Conservation (phyloP, 2,113 vertebrate genomes). For the Halcyon malimbica region DNA sequence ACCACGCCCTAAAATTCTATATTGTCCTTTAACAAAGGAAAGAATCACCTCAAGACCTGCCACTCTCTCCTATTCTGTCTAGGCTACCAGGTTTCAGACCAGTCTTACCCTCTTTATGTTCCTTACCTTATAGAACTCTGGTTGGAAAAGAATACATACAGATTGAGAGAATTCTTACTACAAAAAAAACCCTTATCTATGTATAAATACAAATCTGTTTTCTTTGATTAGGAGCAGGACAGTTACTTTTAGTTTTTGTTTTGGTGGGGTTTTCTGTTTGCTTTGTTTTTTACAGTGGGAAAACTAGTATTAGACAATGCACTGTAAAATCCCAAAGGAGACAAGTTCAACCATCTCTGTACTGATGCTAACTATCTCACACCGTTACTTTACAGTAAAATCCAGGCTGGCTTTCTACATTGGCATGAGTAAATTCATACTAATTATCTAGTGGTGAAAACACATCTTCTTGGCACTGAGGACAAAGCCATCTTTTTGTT, state of each 20-base stretch:
- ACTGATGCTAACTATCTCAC: not conserved
- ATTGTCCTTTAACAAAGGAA: not conserved
- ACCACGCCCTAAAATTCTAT: not conserved
- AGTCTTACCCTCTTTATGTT: not conserved
- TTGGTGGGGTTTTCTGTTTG: not conserved
- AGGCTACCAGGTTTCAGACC: not conserved
- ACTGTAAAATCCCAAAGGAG: not conserved
- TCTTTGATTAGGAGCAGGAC: not conserved
- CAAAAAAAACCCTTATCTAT: too few relatives aligned
- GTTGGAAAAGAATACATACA: not conserved
- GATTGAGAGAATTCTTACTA: not conserved
- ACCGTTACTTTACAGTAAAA: not conserved
- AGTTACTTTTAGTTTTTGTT: not conserved
- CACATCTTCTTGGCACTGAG: not conserved
- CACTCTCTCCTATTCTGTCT: not conserved
- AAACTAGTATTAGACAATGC: not conserved
- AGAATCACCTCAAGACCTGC: not conserved
- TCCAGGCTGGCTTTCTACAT: not conserved
- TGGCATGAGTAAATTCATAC: not conserved
- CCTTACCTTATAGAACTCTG: not conserved
- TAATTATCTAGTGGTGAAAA: constrained; percentile 28
- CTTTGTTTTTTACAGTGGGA: not conserved
- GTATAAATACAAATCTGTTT: not conserved
- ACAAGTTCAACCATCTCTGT: not conserved
- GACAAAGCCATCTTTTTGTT: constrained; percentile 16